A percentile compares a stretch with the other conserved stretches of the same genome.
Conservation (phyloP, 2,888 invertebrate species). For the Stenurella melanura region DNA sequence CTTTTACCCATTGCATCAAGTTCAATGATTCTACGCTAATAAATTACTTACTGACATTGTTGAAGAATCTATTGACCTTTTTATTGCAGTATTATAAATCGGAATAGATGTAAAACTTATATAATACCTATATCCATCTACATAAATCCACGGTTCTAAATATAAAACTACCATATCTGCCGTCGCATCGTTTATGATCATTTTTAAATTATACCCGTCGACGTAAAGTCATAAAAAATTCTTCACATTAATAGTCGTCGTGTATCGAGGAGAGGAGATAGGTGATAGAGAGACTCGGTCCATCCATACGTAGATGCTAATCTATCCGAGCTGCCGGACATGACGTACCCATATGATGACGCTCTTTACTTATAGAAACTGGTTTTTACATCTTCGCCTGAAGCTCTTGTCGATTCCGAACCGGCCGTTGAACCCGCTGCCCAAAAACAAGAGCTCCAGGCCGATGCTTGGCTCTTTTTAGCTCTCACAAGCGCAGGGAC, state of each 20-base stretch:
- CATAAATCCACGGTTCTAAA: conserved; percentile 7
- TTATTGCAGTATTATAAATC: not conserved
- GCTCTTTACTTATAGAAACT: conserved; percentile 67
- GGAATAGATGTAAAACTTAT: not conserved
- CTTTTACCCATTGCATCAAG: too few species aligned
- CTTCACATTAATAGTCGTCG: conserved; percentile 4
- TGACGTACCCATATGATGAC: conserved; percentile 58
- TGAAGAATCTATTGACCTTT: conserved; percentile 10
- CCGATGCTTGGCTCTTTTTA: conserved; percentile 35
- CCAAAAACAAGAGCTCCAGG: conserved; percentile 58
- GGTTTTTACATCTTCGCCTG: conserved; percentile 67
- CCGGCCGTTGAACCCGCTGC: conserved; percentile 62
- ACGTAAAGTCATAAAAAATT: conserved; percentile 1
- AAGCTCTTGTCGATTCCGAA: conserved; percentile 62
- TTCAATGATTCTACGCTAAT: too few species aligned
- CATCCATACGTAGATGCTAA: conserved; percentile 53
- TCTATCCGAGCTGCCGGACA: conserved; percentile 63
- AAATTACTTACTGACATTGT: too few species aligned
- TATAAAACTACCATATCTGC: conserved; percentile 1
- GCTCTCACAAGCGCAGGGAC: conserved; percentile 22
- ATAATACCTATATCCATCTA: not conserved
- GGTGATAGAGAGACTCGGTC: conserved; percentile 8
- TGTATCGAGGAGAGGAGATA: conserved; percentile 12
- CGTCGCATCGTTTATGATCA: conserved; percentile 11
- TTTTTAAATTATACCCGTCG: conserved; percentile 21